Evolutionary conservation across 2,797 vertebrate genomes (phyloP).

Genomic region (Aythya fuligula): DNA sequence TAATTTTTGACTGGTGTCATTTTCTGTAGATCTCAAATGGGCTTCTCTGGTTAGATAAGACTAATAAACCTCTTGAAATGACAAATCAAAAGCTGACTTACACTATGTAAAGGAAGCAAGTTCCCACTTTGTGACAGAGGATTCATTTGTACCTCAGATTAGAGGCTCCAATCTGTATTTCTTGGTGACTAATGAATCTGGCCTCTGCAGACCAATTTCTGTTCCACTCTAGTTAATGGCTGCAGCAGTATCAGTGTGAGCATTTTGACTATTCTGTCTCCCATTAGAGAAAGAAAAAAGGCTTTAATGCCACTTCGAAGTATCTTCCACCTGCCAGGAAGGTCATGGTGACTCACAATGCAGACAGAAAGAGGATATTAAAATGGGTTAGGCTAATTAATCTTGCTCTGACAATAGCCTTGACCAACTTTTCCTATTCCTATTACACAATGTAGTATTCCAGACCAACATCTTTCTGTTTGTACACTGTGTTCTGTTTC

Average conservation of each 20-base stretch:
- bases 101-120: slow-evolving; percentile 77
- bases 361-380: slow-evolving; percentile 83
- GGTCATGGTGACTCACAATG: slow-evolving; percentile 76
- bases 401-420: slow-evolving; percentile 77
- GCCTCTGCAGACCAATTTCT: slow-evolving; percentile 82
- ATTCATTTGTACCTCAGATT: slow-evolving; percentile 85
- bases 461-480: slow-evolving; percentile 61
- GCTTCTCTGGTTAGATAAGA: slow-evolving; percentile 75
- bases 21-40: slow-evolving; percentile 72
- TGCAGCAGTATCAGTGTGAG: slow-evolving; percentile 70
- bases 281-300: slow-evolving; percentile 78
- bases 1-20: slow-evolving; percentile 64
- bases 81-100: slow-evolving; percentile 79
- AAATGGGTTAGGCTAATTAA: slow-evolving; percentile 91
- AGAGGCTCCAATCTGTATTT: slow-evolving; percentile 78
- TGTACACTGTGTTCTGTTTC: slow-evolving; percentile 52
- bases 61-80: slow-evolving; percentile 80
- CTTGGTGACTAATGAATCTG: slow-evolving; percentile 83
- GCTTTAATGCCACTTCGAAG: slow-evolving; percentile 74
- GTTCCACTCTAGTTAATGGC: slow-evolving; percentile 82
- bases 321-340: slow-evolving; percentile 86
- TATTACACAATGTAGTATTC: slow-evolving; percentile 31
- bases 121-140: slow-evolving; percentile 79
- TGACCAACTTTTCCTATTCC: slow-evolving; percentile 61
- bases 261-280: slow-evolving; percentile 81